Conservation (phyloP, 2,113 vertebrate species). For the Etheostoma cragini region DNA sequence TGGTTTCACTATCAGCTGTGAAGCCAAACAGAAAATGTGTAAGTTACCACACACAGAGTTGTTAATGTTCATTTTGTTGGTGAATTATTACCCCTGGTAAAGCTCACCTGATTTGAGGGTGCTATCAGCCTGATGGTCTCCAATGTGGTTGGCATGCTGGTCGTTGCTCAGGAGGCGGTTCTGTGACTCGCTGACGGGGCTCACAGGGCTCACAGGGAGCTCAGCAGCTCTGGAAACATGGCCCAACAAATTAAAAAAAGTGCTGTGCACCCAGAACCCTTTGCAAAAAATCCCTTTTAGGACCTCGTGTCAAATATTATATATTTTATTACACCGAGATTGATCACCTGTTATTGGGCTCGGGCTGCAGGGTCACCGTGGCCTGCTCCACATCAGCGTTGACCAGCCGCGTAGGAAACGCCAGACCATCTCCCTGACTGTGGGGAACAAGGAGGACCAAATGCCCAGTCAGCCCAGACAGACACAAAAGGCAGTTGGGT, state of each 20-base stretch:
- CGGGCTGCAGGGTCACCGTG: constrained; percentile 84
- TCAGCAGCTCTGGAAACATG: constrained; percentile 76
- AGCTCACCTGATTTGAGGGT: constrained; percentile 85
- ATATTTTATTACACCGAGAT: not conserved
- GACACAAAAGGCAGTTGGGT: not conserved
- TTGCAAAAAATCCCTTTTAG: not conserved
- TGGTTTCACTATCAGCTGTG: constrained; percentile 89
- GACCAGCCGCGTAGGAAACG: constrained; percentile 93
- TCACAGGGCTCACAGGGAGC: constrained; percentile 84
- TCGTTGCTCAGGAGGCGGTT: constrained; percentile 89
- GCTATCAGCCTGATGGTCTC: constrained; percentile 84
- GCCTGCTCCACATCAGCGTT: constrained; percentile 89
- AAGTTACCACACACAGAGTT: not conserved
- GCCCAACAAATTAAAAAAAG: not conserved
- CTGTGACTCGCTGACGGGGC: constrained; percentile 92
- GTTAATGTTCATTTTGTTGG: not conserved
- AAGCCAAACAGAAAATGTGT: constrained; percentile 47
- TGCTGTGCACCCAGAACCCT: not conserved
- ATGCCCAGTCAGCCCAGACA: not conserved
- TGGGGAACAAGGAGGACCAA: constrained; percentile 49
- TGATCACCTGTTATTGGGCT: constrained; percentile 88
- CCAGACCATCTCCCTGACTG: constrained; percentile 94
- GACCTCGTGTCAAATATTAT: not conserved
- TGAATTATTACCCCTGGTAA: not conserved
- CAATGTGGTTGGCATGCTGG: constrained; percentile 82